Base-by-base conservation (phyloP, 2,797 vertebrate genomes). In the Luscinia megarhynchos region DNA sequence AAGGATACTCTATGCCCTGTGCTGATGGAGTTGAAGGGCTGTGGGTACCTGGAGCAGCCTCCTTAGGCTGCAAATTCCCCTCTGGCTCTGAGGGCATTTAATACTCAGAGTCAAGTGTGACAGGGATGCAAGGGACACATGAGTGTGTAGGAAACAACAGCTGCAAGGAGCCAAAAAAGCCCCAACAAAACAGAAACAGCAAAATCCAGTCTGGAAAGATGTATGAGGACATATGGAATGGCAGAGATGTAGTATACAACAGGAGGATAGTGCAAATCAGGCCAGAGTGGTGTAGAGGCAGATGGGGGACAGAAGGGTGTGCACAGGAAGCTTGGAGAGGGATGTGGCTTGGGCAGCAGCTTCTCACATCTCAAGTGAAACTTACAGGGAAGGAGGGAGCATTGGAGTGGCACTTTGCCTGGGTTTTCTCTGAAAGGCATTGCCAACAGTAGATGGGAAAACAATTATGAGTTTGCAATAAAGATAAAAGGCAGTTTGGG, bases 21-120 rank as follows among this genome's bases (percentile, higher is more conserved):
- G 73, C 27, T 7, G 9, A 23, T 48, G 19, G 5, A 46, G 24
- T 36, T 68, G 51, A 59, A 61, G 59, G 23, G 27, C 36, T 75
- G 3, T 16, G 63, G 19, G 54, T 36, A 16, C 27, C 41, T 38
- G 30, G 53, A 75, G 41, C 45, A 55, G 48, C 36, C 20, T 40
- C 67, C 11, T 19, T 11, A 40, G 59, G 45, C 40, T 90, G 51
- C n/a, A 43, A 14, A 24, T 29, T 11, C 22, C 30, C 43, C 32
- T 70, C 53, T 54, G 48, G 22, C 19, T 66, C 50, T 51, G 34
- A 57, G 67, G 7, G 32, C 53, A 64, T 8, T 38, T 22, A 46
- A 48, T 22, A 16, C 12, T 55, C 1, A 1, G 26, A 7, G 9
- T 30, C n/a, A 68, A 32, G 23, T 0, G 1, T 15, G 55, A n/a